These are phyloP conservation scores for Hypothenemus hampei DNA, from an alignment of 1,140 invertebrate species.

Conservation along the genomic window DNA sequence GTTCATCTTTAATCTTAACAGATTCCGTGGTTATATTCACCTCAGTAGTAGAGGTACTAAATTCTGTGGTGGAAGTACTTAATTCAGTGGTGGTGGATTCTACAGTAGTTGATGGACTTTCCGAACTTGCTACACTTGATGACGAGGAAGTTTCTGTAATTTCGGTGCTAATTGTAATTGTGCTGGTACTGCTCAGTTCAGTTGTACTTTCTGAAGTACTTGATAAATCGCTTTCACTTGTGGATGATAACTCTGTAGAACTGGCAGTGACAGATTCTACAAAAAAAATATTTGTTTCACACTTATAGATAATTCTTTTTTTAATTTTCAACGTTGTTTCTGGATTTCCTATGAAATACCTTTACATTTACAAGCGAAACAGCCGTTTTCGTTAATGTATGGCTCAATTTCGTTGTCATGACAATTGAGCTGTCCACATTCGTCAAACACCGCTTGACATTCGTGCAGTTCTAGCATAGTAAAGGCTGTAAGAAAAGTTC, in stretches of 20 bases:
- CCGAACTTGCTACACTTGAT: not conserved
- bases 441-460: slow-evolving; percentile 14
- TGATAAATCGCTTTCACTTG: not conserved
- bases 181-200: slow-evolving; percentile 12
- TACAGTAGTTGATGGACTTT: not conserved
- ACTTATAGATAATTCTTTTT: too few species aligned
- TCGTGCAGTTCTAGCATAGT: slow-evolving; percentile 5
- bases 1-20: slow-evolving; percentile 1
- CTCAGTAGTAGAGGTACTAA: not conserved
- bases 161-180: slow-evolving; percentile 22
- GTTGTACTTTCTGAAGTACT: slow-evolving; percentile 12
- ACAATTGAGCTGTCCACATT: slow-evolving; percentile 6
- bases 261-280: not conserved
- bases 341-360: not conserved
- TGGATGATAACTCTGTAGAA: not conserved
- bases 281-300: too few species aligned
- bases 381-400: slow-evolving; percentile 11
- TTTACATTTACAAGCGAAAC: slow-evolving; percentile 11
- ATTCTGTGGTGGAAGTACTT: slow-evolving; percentile 14
- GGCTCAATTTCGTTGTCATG: slow-evolving; percentile 1
- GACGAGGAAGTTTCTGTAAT: not conserved
- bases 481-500: slow-evolving; percentile 4
- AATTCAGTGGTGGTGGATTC: slow-evolving; percentile 14
- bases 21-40: not conserved
- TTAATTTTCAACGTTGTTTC: too few species aligned